Evolutionary conservation across 35 echinoderm and acorn worm genomes (phyloP).

Genomic region (Ophioderma brevispina): DNA sequence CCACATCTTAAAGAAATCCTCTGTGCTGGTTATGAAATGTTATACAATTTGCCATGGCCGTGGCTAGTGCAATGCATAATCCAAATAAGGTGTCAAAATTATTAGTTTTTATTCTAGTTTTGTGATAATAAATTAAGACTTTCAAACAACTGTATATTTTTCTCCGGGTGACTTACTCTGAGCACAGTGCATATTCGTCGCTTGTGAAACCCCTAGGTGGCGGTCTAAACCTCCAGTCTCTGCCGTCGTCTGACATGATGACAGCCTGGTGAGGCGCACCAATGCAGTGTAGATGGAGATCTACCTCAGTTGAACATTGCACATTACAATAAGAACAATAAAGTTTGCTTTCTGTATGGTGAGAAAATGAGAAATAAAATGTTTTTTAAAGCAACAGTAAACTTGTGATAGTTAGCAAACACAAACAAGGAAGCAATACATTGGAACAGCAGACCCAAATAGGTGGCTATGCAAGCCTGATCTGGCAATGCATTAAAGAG

Average conservation of each 20-base stretch:
- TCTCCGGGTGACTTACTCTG: conserved; percentile 65
- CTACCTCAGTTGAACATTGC: conserved; percentile 91
- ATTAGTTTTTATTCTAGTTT: no score
- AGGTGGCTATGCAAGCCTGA: no score
- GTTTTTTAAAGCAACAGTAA: neutral
- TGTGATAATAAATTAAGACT: no score
- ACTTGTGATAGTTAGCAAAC: neutral
- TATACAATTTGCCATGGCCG: no score
- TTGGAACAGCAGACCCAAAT: no score
- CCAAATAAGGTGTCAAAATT: no score
- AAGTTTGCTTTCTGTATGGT: conserved; percentile 43
- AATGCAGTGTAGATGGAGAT: conserved; percentile 90
- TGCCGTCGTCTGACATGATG: conserved; percentile 95
- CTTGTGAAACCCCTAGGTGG: conserved; percentile 88
- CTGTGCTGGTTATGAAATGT: no score
- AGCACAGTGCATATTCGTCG: conserved; percentile 90
- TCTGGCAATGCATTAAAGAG: no score
- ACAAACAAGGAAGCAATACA: neutral
- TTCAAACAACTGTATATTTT: no score
- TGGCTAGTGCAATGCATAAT: no score
- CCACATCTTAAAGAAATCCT: no score
- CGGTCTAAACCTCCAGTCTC: conserved; percentile 93
- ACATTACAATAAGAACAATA: conserved; percentile 94
- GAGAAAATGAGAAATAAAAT: neutral
- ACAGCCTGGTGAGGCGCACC: conserved; percentile 88